Percentiles rank a stretch among this genome's conserved stretches.
phyloP scores from a whole-genome alignment of 2,113 vertebrate species.

The Chroicocephalus ridibundus region DNA sequence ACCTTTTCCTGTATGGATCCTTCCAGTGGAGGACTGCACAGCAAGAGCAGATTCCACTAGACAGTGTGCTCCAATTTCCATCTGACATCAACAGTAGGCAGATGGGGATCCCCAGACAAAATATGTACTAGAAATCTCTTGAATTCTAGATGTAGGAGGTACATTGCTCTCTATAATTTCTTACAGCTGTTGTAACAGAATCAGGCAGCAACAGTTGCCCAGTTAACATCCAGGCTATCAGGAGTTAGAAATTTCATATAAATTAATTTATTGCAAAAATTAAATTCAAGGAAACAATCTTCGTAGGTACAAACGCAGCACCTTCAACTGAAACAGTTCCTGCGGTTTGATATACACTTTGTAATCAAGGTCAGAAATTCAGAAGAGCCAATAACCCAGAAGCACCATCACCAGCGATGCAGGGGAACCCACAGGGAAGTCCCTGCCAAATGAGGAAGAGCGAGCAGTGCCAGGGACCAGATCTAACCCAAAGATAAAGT shows the following conservation, averaged over 20 bases:
- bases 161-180: neutral
- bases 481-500: neutral
- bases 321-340: neutral
- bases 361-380: neutral
- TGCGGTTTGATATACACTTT: neutral
- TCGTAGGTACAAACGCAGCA: neutral
- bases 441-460: neutral
- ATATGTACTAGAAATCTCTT: neutral
- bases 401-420: rapidly evolving
- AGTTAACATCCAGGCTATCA: neutral
- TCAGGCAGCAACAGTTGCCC: neutral
- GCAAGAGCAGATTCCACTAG: neutral
- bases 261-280: neutral
- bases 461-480: neutral
- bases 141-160: neutral
- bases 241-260: neutral
- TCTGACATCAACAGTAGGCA: neutral
- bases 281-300: neutral
- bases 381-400: neutral
- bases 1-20: neutral
- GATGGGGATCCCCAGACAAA: neutral
- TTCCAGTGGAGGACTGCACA: neutral
- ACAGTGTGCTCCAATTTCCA: neutral
- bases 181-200: neutral
- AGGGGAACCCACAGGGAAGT: neutral